Evolutionary conservation across 2,888 invertebrate genomes (phyloP).

Genomic region (Scaeva pyrastri): DNA sequence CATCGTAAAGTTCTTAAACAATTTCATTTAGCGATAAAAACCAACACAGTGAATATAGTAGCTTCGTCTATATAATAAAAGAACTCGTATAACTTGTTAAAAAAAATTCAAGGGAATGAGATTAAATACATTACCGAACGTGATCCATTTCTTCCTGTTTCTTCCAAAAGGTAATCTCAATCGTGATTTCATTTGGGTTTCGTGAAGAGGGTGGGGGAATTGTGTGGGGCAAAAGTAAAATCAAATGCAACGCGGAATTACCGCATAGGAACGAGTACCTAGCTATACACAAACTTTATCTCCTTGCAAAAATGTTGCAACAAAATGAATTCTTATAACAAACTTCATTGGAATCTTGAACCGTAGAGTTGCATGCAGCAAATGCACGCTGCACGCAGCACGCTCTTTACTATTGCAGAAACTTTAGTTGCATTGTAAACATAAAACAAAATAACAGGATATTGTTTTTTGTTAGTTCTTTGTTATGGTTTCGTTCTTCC

Average conservation of each 20-base stretch:
- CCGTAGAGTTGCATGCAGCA: background rate
- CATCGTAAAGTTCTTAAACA: conserved; percentile 8
- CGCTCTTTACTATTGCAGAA: background rate
- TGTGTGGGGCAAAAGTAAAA: background rate
- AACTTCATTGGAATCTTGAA: conserved; percentile 17
- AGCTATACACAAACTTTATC: background rate
- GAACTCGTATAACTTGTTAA: conserved; percentile 30
- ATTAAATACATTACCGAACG: conserved; percentile 66
- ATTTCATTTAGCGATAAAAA: conserved; percentile 27
- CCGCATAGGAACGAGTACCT: background rate
- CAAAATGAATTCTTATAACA: conserved; percentile 20
- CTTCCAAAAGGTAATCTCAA: conserved; percentile 52
- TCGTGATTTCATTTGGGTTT: conserved; percentile 18
- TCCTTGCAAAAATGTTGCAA: background rate
- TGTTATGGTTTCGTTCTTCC: background rate
- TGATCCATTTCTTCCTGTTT: conserved; percentile 68
- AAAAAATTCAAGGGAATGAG: conserved; percentile 44
- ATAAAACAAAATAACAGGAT: conserved; percentile 25
- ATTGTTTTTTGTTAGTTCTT: background rate
- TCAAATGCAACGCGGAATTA: conserved; percentile 13
- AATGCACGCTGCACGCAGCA: conserved; percentile 5
- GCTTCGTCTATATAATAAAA: background rate
- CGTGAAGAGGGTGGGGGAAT: too few relatives aligned
- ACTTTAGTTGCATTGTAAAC: conserved; percentile 9
- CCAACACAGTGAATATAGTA: background rate